phyloP scores from a whole-genome alignment of 2,113 vertebrate species.

The Microtus richardsoni region DNA sequence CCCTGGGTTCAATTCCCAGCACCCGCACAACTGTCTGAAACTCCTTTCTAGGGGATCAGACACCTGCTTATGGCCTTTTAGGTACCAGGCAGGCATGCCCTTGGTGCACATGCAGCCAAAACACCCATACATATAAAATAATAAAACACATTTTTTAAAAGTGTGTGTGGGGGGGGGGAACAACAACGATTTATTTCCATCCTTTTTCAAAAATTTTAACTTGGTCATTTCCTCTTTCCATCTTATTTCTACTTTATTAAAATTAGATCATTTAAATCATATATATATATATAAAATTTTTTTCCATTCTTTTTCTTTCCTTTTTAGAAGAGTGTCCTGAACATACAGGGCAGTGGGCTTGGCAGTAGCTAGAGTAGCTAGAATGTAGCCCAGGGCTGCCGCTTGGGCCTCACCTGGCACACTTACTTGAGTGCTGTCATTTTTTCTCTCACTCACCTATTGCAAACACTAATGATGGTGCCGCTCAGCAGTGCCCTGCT shows the following conservation, averaged over 20 bases:
- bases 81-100: not conserved
- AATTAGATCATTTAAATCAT: conserved; percentile 26
- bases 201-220: conserved; percentile 11
- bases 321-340: not conserved
- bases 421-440: not conserved
- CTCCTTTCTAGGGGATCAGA: not conserved
- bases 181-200: not conserved
- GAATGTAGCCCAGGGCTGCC: not conserved
- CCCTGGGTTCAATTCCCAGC: not conserved
- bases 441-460: not conserved
- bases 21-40: not conserved
- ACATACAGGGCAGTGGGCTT: not conserved
- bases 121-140: not conserved
- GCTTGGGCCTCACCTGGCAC: not conserved
- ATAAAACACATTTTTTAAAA: not conserved
- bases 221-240: not conserved
- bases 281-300: too few species aligned
- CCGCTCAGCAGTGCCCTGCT: not conserved
- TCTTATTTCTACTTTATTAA: not conserved
- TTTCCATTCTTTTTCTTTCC: not conserved
- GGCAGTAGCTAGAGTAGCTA: not conserved
- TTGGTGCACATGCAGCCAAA: not conserved
- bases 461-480: not conserved
- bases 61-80: not conserved
- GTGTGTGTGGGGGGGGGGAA: not conserved